phyloP scores from a whole-genome alignment of 1,140 invertebrate species.

The Adelges cooleyi region DNA sequence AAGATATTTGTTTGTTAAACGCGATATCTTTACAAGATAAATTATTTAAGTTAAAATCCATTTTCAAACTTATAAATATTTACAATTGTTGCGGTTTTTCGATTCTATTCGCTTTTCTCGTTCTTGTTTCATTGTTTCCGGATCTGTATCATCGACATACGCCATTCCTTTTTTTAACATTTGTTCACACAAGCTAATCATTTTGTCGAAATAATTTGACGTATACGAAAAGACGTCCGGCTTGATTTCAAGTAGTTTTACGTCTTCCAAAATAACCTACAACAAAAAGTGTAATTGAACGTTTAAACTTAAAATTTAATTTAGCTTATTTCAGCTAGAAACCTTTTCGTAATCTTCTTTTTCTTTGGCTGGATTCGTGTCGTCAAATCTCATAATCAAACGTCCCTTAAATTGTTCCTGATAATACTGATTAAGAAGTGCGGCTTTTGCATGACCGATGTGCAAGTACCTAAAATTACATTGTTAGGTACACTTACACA shows the following conservation, averaged over 20 bases:
- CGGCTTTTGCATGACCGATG: conserved; percentile 98
- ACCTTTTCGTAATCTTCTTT: conserved; percentile 93
- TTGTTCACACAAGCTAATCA: conserved; percentile 78
- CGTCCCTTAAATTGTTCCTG: conserved; percentile 85
- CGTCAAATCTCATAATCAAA: conserved; percentile 97
- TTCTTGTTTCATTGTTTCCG: conserved; percentile 88
- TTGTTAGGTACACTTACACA: no score
- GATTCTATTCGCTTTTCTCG: conserved; percentile 82
- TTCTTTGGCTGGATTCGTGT: conserved; percentile 99
- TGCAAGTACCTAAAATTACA: conserved; percentile 66
- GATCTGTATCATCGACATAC: conserved; percentile 92
- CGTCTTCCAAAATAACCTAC: conserved; percentile 86
- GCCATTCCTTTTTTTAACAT: conserved; percentile 80
- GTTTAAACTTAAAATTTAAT: no score
- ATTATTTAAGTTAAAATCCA: no score
- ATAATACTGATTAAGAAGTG: conserved; percentile 95
- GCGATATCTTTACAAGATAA: no score
- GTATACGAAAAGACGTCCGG: conserved; percentile 91
- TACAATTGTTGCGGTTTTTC: conserved; percentile 74
- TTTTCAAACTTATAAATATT: conserved; percentile 40
- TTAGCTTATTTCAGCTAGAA: no score
- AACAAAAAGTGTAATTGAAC: conserved; percentile 8
- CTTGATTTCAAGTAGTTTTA: conserved; percentile 80
- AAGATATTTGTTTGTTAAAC: no score
- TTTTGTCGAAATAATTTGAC: conserved; percentile 91